These are phyloP conservation scores for Psilanteris sp. DNA, from an alignment of 1,140 invertebrate species.

Conservation along the genomic window DNA sequence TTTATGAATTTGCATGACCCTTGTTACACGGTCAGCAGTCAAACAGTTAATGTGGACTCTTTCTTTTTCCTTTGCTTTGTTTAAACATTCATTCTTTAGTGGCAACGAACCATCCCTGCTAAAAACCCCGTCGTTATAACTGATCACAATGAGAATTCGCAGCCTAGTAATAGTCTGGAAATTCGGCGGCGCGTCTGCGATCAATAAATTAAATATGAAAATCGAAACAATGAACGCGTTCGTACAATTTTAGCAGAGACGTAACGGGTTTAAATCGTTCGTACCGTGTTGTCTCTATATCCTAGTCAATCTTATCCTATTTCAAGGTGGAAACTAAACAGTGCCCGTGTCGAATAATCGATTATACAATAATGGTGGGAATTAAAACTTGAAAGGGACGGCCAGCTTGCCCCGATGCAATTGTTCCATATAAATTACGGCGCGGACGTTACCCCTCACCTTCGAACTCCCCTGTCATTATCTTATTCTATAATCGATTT, in stretches of 20 bases:
- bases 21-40: conserved; percentile 2
- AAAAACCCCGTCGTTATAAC: conserved; percentile 27
- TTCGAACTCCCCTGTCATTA: neutral
- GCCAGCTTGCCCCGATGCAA: neutral
- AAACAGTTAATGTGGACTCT: conserved; percentile 5
- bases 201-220: conserved; percentile 41
- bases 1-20: conserved; percentile 20
- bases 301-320: conserved; percentile 56
- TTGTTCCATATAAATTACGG: conserved; percentile 4
- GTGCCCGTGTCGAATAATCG: conserved; percentile 45
- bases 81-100: conserved; percentile 3
- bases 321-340: conserved; percentile 47
- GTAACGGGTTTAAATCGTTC: conserved; percentile 51
- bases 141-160: conserved; percentile 16
- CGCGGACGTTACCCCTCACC: neutral
- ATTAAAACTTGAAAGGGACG: conserved; percentile 17
- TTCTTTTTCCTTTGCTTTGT: conserved; percentile 1
- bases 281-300: conserved; percentile 62
- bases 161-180: conserved; percentile 1
- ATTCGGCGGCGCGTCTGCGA: conserved; percentile 21
- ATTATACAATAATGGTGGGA: conserved; percentile 22
- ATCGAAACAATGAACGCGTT: conserved; percentile 10
- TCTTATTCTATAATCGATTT: conserved; percentile 38
- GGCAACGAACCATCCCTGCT: conserved; percentile 35
- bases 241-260: conserved; percentile 48